These are phyloP conservation scores for Caenorhabditis sp. DNA, from an alignment of 2,888 invertebrate genomes.

Conservation along the genomic window DNA sequence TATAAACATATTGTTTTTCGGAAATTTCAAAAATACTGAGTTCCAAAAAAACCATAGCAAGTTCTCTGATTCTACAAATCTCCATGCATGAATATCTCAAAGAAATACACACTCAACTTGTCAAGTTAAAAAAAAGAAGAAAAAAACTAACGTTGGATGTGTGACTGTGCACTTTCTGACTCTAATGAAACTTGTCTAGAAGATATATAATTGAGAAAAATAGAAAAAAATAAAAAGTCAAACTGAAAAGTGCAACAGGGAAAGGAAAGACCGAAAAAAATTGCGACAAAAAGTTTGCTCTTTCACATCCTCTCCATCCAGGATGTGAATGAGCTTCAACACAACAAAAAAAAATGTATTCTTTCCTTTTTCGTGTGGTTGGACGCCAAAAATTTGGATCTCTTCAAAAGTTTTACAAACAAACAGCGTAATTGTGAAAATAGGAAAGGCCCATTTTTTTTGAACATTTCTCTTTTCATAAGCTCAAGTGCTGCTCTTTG, in stretches of 20 bases:
- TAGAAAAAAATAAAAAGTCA: background rate
- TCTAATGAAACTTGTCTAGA: no score
- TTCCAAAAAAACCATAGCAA: no score
- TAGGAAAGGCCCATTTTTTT: background rate
- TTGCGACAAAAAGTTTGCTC: background rate
- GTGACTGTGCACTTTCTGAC: no score
- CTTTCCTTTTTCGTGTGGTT: background rate
- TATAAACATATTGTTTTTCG: no score
- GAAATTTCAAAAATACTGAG: no score
- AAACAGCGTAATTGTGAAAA: background rate
- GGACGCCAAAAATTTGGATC: background rate
- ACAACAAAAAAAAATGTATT: background rate
- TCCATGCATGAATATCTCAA: no score
- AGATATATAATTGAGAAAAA: background rate
- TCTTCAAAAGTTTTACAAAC: conserved; percentile 1
- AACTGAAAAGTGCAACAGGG: background rate
- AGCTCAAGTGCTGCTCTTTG: no score
- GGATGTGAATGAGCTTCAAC: background rate
- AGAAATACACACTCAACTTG: no score
- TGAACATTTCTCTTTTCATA: no score
- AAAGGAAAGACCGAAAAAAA: background rate
- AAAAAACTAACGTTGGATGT: no score
- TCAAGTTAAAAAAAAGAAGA: no score
- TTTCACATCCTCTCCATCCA: background rate
- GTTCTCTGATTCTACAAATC: no score